Base-by-base conservation (phyloP, 2,888 invertebrate genomes). In the Exocentrus adspersus region DNA sequence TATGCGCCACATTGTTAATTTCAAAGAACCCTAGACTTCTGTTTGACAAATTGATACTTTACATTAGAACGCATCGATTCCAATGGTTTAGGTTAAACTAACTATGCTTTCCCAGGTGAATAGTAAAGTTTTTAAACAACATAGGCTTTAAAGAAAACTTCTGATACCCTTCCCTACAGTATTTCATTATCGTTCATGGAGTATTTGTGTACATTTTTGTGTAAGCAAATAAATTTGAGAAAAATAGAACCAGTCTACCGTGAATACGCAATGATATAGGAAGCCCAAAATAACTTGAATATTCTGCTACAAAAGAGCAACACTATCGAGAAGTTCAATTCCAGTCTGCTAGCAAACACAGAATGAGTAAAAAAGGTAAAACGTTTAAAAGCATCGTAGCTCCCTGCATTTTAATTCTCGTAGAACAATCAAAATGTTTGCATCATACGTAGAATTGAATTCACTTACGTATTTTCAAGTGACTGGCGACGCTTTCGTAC, bases 371-470 rank as follows among this genome's bases (percentile, higher is more conserved):
- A 19, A 43, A 54, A 43, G 6, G 28, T 54, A 30, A 56, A 45
- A 45, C 24, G n/a, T 56, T 32, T 45, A 32, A 54, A 43, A 45
- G 54, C 42, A 28, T 28, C 30, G 43, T 19, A 54, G 30, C 30
- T 48, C 43, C 37, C 50, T 43, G 37, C 48, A 42, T 63, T 59
- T n/a, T 59, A 46, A 45, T 58, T 65, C 62, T 48, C 65, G 68
- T 70, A 69, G 70, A 71, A 73, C 71, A 72, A 75, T 72, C 73
- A 69, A 70, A 72, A 69, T 59, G 70, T 65, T 73, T 69, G 66
- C 72, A 62, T 62, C 62, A 65, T 65, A 59, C 62, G 54, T 37
- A 32, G 37, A 63, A 59, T 56, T 32, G 61, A 58, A 65, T 65
- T 54, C 61, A 59, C 59, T 65, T 59, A 59, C 28, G 74, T 73